Base-by-base conservation (phyloP, 1,140 invertebrate species). In the Drosophila ironensis region DNA sequence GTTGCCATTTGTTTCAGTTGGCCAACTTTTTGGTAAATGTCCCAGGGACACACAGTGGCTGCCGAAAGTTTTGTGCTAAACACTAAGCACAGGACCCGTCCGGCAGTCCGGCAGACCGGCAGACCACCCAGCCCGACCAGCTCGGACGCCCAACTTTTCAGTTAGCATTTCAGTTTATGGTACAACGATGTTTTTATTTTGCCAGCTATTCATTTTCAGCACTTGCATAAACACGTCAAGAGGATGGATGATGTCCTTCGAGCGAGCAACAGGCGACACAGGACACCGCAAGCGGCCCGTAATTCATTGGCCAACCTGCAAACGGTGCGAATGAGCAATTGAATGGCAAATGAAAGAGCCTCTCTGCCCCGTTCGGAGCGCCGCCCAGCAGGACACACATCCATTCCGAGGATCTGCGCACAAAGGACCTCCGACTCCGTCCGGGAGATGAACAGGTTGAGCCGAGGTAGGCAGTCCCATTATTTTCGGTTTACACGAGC, bases 1-100 rank as follows among this genome's bases (percentile, higher is more conserved):
- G 64, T 75, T 73, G 74, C 46, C 57, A 71, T 50, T 75, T 66
- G 51, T 71, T 47, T 73, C 59, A 28, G 66, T 72, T 22, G 25
- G 25, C 51, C 24, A 24, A 30, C 42, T 73, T 27, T n/a, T 47
- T 1, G 59, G 38, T 12, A 22, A 61, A 61, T 38, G 37, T 47
- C 42, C 52, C 24, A 27, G 16, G 41, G 14, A 52, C n/a, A n/a
- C n/a, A n/a, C 46, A 71, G 22, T 51, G 66, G 12, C 33, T 68
- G 48, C 20, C 6, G 42, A 68, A 69, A 69, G 50, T 69, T 69
- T 12, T 42, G 40, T n/a, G 40, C 61, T 47, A 57, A 68, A 46
- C 51, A 68, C 54, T 61, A 61, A 60, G 16, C 30, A n/a, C n/a
- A n/a, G n/a, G n/a, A n/a, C n/a, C n/a, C n/a, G n/a, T n/a, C n/a